Conservation (phyloP, 2,888 invertebrate genomes). For the Diplolepis rosae region DNA sequence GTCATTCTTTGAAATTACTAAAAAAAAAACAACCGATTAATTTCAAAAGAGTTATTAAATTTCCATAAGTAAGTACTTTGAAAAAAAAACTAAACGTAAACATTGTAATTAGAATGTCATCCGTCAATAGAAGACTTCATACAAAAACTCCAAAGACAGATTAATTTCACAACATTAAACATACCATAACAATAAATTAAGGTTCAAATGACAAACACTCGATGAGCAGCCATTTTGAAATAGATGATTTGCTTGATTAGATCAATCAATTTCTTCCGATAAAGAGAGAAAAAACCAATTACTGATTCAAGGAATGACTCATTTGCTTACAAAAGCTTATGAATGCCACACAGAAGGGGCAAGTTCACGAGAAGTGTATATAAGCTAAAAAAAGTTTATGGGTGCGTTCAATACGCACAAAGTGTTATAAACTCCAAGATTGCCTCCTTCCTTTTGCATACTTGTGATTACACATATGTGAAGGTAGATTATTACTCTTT, state of each 20-base stretch:
- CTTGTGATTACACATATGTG: slow-evolving; percentile 1
- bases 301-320: not conserved
- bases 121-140: too few species aligned
- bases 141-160: too few species aligned
- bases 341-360: slow-evolving; percentile 2
- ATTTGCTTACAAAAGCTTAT: not conserved
- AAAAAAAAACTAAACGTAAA: too few species aligned
- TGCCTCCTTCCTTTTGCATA: not conserved
- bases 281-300: not conserved
- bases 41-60: too few species aligned
- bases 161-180: too few species aligned
- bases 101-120: too few species aligned
- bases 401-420: slow-evolving; percentile 15
- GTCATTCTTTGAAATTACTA: too few species aligned
- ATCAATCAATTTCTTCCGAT: not conserved
- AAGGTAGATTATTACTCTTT: slow-evolving; percentile 2
- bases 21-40: too few species aligned
- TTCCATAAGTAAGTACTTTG: too few species aligned
- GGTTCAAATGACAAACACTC: too few species aligned
- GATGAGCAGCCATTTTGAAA: too few species aligned
- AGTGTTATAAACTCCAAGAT: slow-evolving; percentile 15
- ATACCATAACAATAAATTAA: too few species aligned
- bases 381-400: not conserved
- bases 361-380: not conserved
- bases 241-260: not conserved